Percentiles rank a stretch among this genome's conserved stretches.
phyloP scores from a whole-genome alignment of 35 echinoderm and acorn worm genomes.

The Eucidaris tribuloides region DNA sequence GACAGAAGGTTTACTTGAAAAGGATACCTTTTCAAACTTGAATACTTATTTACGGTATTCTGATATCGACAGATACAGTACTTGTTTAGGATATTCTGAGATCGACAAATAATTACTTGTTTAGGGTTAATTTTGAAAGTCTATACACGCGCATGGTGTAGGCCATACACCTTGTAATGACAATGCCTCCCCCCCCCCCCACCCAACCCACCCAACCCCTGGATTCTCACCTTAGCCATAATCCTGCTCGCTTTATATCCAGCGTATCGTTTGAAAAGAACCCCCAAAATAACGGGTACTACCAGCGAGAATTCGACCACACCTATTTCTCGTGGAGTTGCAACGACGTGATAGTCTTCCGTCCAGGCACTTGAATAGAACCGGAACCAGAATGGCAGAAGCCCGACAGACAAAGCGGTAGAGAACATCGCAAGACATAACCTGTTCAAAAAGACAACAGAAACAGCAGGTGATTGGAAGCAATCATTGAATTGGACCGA shows the following conservation, averaged over 20 bases:
- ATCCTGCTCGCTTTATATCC: not conserved
- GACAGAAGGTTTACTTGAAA: too few relatives aligned
- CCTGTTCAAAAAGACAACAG: not conserved
- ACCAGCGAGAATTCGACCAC: constrained; percentile 16
- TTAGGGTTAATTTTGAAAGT: too few relatives aligned
- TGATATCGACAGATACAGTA: too few relatives aligned
- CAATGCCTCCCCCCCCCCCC: too few relatives aligned
- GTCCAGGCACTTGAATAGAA: constrained; percentile 56
- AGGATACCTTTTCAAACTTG: too few relatives aligned
- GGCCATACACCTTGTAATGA: too few relatives aligned
- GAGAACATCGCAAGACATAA: constrained; percentile 48
- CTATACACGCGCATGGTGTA: too few relatives aligned
- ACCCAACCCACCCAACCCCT: too few relatives aligned
- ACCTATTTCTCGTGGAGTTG: constrained; percentile 20
- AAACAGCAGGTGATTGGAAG: not conserved
- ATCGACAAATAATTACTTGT: too few relatives aligned
- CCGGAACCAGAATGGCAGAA: constrained; percentile 57
- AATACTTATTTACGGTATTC: too few relatives aligned
- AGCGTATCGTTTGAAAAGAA: constrained; percentile 7
- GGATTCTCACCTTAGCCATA: constrained; percentile 2
- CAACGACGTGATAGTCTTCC: constrained; percentile 33
- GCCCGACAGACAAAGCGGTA: constrained; percentile 40
- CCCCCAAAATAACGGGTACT: constrained; percentile 24
- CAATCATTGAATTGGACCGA: not conserved
- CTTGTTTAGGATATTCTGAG: too few relatives aligned